Conservation (phyloP, 2,113 vertebrate genomes). For the Colaptes auratus region DNA sequence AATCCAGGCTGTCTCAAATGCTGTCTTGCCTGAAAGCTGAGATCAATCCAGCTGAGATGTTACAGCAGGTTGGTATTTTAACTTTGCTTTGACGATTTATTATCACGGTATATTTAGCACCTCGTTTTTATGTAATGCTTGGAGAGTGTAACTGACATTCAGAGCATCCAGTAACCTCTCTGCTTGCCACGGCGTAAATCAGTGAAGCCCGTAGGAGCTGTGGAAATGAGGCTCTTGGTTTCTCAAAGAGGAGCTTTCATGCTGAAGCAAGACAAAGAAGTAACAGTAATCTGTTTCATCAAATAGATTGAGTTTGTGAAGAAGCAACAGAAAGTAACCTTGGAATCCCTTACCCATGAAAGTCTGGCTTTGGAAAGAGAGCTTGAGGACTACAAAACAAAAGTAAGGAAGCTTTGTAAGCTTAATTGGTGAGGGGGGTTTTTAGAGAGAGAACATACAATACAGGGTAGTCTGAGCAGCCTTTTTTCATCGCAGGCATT, state of each 20-base stretch:
- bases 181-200: background rate
- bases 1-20: constrained; percentile 73
- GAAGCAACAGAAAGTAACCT: constrained; percentile 79
- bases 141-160: background rate
- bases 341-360: constrained; percentile 78
- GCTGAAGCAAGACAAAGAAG: background rate
- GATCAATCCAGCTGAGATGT: constrained; percentile 66
- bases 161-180: background rate
- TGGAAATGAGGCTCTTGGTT: background rate
- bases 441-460: background rate
- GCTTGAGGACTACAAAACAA: constrained; percentile 67
- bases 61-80: constrained; percentile 82
- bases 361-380: constrained; percentile 77
- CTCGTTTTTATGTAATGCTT: background rate
- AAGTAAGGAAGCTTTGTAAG: constrained; percentile 73
- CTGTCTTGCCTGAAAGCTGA: constrained; percentile 9
- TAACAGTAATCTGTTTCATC: background rate
- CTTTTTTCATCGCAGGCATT: constrained; percentile 44
- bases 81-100: background rate
- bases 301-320: constrained; percentile 85
- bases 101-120: background rate
- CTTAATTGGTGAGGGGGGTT: background rate
- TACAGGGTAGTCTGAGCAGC: background rate
- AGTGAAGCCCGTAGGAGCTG: background rate
- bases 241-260: background rate